Base-by-base conservation (phyloP, 1,140 invertebrate species). In the Vanessa atalanta region DNA sequence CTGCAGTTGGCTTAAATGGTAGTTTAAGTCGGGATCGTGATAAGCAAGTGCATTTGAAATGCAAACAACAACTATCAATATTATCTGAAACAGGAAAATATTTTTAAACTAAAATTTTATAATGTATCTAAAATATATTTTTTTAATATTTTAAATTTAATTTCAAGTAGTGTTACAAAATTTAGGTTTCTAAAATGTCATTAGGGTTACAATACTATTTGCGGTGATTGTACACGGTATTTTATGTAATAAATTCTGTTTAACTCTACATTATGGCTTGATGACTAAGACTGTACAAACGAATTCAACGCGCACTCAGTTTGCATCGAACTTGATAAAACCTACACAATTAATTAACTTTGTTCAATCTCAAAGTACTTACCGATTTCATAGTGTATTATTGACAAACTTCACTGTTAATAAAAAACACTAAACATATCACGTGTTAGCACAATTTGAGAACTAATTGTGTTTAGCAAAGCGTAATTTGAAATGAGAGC, bases 11-110 rank as follows among this genome's bases (percentile, higher is more conserved):
- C 82, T 87, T n/a, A 93, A 72, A 72, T 93, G 93, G 69, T 92
- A 91, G 76, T 92, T 93, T 26, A 93, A 84, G 75, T 93, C 93
- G 67, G 93, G 92, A 83, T 93, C 93, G 75, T 93, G 93, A 81
- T 92, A 92, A 51, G 88, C 91, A 31, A 83, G 73, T 53, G 78
- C 78, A 78, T 75, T 84, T 55, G 80, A 75, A 67, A 87, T 65
- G 67, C 78, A 73, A 48, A 77, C 73, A 47, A 87, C 64, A 31
- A 81, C 72, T 51, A 88, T 20, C 43, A 91, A 26, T 65, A 88
- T 75, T 78, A 87, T 60, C 90, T 92, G 89, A 74, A 91, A 90
- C 26, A 78, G 80, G 78, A 83, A 70, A 11, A 63, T 47, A 75
- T 72, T 61, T 61, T 61, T 37, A 23, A 31, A 61, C 9, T 61